Percentiles rank a stretch among this genome's conserved stretches.
phyloP scores from a whole-genome alignment of 1,140 invertebrate genomes.

The Drosophila dunni region DNA sequence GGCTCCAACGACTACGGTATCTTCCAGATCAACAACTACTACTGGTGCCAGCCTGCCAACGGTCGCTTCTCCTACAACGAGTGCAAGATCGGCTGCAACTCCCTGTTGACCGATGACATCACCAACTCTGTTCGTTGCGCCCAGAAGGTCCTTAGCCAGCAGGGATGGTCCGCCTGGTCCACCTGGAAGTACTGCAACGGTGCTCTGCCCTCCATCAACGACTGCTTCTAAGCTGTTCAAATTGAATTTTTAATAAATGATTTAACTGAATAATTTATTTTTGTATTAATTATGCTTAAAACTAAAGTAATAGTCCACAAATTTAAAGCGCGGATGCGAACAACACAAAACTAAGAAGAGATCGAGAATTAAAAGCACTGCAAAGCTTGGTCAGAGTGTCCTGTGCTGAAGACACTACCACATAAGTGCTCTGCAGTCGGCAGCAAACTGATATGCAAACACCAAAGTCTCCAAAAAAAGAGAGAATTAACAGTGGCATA shows the following conservation, averaged over 20 bases:
- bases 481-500: too few relatives aligned
- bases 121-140: constrained; percentile 68
- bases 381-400: too few relatives aligned
- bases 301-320: too few relatives aligned
- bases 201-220: constrained; percentile 54
- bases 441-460: too few relatives aligned
- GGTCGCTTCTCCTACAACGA: constrained; percentile 70
- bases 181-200: constrained; percentile 70
- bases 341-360: too few relatives aligned
- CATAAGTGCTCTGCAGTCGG: too few relatives aligned
- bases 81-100: constrained; percentile 56
- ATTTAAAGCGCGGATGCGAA: too few relatives aligned
- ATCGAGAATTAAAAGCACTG: too few relatives aligned
- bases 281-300: too few relatives aligned
- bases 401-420: too few relatives aligned
- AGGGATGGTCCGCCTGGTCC: constrained; percentile 74
- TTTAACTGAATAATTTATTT: not conserved
- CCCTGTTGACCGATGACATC: constrained; percentile 63
- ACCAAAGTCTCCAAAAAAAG: too few relatives aligned
- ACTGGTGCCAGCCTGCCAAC: constrained; percentile 67
- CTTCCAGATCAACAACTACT: constrained; percentile 78
- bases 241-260: constrained; percentile 29
- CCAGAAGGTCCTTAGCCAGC: constrained; percentile 61
- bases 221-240: constrained; percentile 26
- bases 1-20: constrained; percentile 74